Evolutionary conservation across 2,797 vertebrate genomes (phyloP).

Genomic region (Peromyscus nudipes): DNA sequence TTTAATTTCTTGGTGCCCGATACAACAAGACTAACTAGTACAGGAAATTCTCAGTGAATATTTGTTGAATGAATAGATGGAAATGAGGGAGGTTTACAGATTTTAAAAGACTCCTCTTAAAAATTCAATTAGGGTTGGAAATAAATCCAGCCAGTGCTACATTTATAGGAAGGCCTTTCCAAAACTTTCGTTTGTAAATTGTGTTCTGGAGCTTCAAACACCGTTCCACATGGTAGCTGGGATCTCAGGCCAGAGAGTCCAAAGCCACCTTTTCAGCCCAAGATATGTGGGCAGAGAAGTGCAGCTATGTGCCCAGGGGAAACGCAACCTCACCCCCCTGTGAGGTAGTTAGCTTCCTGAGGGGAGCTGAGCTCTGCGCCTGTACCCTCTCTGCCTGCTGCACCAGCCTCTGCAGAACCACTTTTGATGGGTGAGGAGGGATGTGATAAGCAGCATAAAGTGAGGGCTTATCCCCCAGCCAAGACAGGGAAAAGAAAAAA

Average conservation of each 20-base stretch:
- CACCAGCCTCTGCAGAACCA: background rate
- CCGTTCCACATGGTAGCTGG: conserved; percentile 5
- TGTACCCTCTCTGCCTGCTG: background rate
- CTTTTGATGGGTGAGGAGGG: background rate
- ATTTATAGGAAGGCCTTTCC: conserved; percentile 64
- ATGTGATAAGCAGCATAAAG: background rate
- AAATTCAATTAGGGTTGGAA: conserved; percentile 75
- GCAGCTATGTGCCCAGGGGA: background rate
- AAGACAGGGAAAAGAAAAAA: background rate
- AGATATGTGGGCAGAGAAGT: background rate
- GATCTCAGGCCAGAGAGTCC: conserved; percentile 9
- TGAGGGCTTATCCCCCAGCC: background rate
- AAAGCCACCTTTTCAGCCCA: background rate
- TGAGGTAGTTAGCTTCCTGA: background rate
- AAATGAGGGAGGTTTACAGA: conserved; percentile 59
- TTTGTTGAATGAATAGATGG: conserved; percentile 69
- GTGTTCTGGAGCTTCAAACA: conserved; percentile 60
- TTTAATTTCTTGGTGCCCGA: background rate
- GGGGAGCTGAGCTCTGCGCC: background rate
- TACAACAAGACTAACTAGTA: background rate
- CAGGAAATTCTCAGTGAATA: conserved; percentile 51
- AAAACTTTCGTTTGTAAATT: conserved; percentile 72
- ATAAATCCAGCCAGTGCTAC: conserved; percentile 47
- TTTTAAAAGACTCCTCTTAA: conserved; percentile 69
- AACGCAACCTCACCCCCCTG: background rate